Conservation (phyloP, 2,797 vertebrate genomes). For the Poecile montanus region DNA sequence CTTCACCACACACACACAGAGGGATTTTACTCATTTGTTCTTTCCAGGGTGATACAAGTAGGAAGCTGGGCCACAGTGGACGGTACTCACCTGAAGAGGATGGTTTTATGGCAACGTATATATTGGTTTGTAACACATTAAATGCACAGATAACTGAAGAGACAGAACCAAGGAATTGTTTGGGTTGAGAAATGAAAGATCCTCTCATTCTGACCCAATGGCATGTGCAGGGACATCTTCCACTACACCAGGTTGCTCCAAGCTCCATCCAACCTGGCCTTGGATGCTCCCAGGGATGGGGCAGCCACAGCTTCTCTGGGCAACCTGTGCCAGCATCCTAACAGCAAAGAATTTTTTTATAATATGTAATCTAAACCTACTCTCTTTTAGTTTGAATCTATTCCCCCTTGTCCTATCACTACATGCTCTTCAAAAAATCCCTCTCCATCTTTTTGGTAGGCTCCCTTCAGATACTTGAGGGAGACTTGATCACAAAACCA, state of each 20-base stretch:
- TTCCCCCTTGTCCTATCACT: neutral
- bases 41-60: neutral
- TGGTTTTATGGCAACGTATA: neutral
- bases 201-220: neutral
- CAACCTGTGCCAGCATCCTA: neutral
- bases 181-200: neutral
- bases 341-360: neutral
- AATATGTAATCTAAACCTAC: neutral
- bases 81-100: neutral
- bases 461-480: neutral
- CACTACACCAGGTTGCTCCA: accelerated
- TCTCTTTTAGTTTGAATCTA: neutral
- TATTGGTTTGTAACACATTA: neutral
- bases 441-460: neutral
- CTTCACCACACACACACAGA: neutral
- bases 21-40: neutral
- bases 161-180: neutral
- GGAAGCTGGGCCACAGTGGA: neutral
- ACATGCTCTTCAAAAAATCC: neutral
- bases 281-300: neutral
- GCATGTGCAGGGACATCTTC: neutral
- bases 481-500: neutral
- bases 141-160: neutral
- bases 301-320: neutral
- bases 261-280: neutral